Conservation (phyloP, 2,113 vertebrate species). For the Pteropus alecto region DNA sequence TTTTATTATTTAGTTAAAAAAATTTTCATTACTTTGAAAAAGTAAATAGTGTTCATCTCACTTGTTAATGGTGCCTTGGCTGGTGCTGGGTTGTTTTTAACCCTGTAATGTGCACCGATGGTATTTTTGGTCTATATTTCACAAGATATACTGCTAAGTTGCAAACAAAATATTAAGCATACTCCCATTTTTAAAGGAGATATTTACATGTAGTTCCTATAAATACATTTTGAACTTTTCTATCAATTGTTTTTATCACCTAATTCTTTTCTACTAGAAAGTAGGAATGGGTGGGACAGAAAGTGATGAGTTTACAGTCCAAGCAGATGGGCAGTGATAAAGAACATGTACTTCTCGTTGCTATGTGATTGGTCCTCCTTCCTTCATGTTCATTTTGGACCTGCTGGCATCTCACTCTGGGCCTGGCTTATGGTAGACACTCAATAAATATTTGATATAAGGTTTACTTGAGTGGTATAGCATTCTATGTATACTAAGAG, state of each 20-base stretch:
- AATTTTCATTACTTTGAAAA: neutral
- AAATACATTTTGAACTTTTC: neutral
- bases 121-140: neutral
- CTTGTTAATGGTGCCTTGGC: neutral
- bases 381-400: neutral
- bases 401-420: neutral
- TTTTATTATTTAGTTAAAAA: neutral
- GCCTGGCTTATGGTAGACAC: neutral
- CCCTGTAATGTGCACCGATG: neutral
- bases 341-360: rapidly evolving
- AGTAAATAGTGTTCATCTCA: neutral
- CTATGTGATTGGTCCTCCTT: neutral
- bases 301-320: no score
- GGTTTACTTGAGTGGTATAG: neutral
- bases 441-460: neutral
- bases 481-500: neutral
- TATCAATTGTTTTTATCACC: neutral
- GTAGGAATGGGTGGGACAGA: neutral
- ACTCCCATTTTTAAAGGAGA: neutral
- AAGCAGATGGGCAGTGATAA: no score
- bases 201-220: neutral
- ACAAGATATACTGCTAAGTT: neutral
- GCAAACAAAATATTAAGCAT: neutral
- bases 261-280: neutral
- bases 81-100: neutral